phyloP scores from a whole-genome alignment of 2,113 vertebrate species.

The Procapra przewalskii region DNA sequence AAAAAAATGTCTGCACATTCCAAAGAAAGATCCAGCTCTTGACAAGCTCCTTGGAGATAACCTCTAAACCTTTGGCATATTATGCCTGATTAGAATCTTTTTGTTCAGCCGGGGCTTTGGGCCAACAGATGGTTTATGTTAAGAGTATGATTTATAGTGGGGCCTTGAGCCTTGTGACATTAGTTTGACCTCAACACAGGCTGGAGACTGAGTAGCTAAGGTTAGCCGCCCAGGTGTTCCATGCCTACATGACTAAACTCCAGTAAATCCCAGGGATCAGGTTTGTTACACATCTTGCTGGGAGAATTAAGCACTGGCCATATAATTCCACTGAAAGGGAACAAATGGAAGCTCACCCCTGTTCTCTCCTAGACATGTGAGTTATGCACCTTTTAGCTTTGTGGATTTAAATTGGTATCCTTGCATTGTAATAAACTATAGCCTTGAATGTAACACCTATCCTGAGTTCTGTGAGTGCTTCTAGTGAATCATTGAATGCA shows the following conservation, averaged over 20 bases:
- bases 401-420: not conserved
- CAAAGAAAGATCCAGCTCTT: not conserved
- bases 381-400: not conserved
- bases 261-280: not conserved
- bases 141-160: constrained; percentile 2
- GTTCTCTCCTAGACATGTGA: not conserved
- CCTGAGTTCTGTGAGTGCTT: constrained; percentile 3
- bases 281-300: not conserved
- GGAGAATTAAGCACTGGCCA: not conserved
- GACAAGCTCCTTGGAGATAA: not conserved
- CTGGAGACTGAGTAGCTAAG: constrained; percentile 25
- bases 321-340: not conserved
- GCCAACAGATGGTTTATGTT: not conserved
- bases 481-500: not conserved
- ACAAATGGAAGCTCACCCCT: not conserved
- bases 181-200: not conserved
- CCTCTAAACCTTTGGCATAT: not conserved
- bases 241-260: not conserved
- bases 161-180: not conserved
- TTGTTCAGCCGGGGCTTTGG: not conserved
- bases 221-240: not conserved
- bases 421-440: constrained; percentile 30
- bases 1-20: not conserved
- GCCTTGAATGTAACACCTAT: not conserved
- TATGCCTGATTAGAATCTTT: not conserved